Evolutionary conservation across 2,888 invertebrate species (phyloP).

Genomic region (Chrysolina oricalcia): DNA sequence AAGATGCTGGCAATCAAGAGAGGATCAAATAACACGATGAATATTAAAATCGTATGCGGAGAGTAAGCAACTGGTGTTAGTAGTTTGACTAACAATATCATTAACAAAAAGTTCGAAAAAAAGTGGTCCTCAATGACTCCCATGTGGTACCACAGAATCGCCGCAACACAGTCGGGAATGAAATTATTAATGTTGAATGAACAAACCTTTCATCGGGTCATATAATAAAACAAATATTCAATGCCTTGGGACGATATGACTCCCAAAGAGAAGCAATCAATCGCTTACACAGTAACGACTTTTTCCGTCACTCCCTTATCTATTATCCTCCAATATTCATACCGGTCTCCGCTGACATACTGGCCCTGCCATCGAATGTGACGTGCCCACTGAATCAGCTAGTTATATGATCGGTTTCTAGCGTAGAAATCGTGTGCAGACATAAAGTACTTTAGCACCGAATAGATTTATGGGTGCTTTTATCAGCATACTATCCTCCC

Average conservation of each 20-base stretch:
- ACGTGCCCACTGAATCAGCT: slow-evolving; percentile 64
- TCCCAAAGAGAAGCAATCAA: neutral
- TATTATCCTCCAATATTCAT: slow-evolving; percentile 35
- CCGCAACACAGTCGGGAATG: too few relatives aligned
- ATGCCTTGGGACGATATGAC: neutral
- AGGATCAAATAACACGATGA: too few relatives aligned
- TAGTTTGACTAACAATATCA: too few relatives aligned
- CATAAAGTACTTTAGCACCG: slow-evolving; percentile 66
- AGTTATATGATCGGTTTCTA: slow-evolving; percentile 63
- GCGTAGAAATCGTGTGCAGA: slow-evolving; percentile 67
- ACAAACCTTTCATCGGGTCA: too few relatives aligned
- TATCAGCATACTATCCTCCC: slow-evolving; percentile 67
- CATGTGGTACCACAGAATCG: too few relatives aligned
- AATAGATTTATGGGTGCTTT: slow-evolving; percentile 69
- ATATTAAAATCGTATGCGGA: too few relatives aligned
- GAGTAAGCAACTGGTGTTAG: too few relatives aligned
- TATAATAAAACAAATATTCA: too few relatives aligned
- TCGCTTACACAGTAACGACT: neutral
- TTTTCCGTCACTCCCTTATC: neutral
- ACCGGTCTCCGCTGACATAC: slow-evolving; percentile 53
- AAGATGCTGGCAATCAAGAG: too few relatives aligned
- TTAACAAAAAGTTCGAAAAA: too few relatives aligned
- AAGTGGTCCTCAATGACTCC: too few relatives aligned
- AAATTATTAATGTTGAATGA: too few relatives aligned
- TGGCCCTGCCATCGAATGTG: slow-evolving; percentile 62